Evolutionary conservation across 2,113 vertebrate genomes (phyloP), one percentile per base, ranked within the genome.

Genomic region (Orientallactaga bullata): DNA sequence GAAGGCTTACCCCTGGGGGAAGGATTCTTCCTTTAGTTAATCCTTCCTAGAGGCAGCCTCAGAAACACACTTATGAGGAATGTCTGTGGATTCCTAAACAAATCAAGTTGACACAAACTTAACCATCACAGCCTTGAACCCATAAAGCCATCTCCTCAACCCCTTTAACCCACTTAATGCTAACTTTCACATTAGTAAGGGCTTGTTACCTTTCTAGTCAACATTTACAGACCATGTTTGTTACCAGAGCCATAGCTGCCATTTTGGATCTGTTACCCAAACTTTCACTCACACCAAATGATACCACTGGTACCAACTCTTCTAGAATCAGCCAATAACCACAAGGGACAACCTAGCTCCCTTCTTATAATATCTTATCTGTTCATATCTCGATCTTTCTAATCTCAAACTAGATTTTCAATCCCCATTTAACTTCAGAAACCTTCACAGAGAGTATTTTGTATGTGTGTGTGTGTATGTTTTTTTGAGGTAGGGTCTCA

Each of bases 401-500:
- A 20, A 78, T 73, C 47, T 88, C 47, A 79, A 55, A 73, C 6
- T 28, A n/a, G 12, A 76, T 61, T 26, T 61, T 86, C 63, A 77
- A 32, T 61, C 85, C 76, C 20, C 58, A 7, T 85, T 91, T 69
- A 73, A 9, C n/a, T 72, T 94, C 85, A n/a, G 82, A 66, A 78
- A 73, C 2, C 13, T 88, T 73, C 26, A 63, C 30, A 32, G 2
- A 60, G 58, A 86, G 76, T 68, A 21, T 78, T 91, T 78, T 37
- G 7, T n/a, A n/a, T n/a, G n/a, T n/a, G n/a, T n/a, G n/a, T n/a
- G n/a, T n/a, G n/a, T n/a, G n/a, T n/a, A n/a, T n/a, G n/a, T n/a
- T n/a, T n/a, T n/a, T n/a, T n/a, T n/a, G n/a, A n/a, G n/a, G n/a
- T n/a, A n/a, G n/a, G n/a, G n/a, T n/a, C n/a, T n/a, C n/a, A n/a